Evolutionary conservation across 2,888 invertebrate species (phyloP).

Genomic region (Drosophila putrida): DNA sequence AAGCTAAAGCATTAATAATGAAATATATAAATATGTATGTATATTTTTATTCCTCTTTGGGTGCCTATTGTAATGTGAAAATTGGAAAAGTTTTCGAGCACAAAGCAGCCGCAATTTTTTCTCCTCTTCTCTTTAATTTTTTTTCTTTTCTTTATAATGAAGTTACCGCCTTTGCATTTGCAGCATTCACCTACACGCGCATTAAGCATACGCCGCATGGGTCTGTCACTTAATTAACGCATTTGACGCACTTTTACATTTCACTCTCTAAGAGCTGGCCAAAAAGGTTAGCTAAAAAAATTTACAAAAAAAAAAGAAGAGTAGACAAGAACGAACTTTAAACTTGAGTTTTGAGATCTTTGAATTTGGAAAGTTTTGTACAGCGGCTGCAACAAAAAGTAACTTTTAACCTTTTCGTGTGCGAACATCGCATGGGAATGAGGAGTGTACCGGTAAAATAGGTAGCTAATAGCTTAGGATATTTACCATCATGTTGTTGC

Average conservation of each 20-base stretch:
- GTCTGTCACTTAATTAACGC: slow-evolving; percentile 41
- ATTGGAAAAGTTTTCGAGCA: slow-evolving; percentile 48
- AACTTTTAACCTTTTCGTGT: slow-evolving; percentile 50
- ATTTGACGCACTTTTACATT: slow-evolving; percentile 18
- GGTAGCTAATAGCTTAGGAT: slow-evolving; percentile 52
- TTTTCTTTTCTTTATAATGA: neutral
- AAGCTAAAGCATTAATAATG: slow-evolving; percentile 30
- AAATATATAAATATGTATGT: slow-evolving; percentile 15
- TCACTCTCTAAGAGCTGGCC: neutral
- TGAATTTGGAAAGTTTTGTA: slow-evolving; percentile 30
- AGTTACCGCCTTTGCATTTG: slow-evolving; percentile 16
- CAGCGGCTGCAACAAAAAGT: slow-evolving; percentile 19
- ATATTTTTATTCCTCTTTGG: slow-evolving; percentile 15
- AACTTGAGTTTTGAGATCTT: slow-evolving; percentile 38
- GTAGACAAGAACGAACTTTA: neutral
- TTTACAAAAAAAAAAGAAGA: neutral
- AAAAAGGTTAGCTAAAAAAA: slow-evolving; percentile 19
- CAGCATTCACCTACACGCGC: slow-evolving; percentile 12
- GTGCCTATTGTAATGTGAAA: slow-evolving; percentile 39
- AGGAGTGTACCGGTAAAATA: slow-evolving; percentile 2
- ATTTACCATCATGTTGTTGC: slow-evolving; percentile 40
- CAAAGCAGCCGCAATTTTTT: slow-evolving; percentile 4
- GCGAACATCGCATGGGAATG: neutral
- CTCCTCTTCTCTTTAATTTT: neutral
- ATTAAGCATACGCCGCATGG: slow-evolving; percentile 42